Evolutionary conservation across 2,888 invertebrate genomes (phyloP).

Genomic region (Drosophila acutilabella): DNA sequence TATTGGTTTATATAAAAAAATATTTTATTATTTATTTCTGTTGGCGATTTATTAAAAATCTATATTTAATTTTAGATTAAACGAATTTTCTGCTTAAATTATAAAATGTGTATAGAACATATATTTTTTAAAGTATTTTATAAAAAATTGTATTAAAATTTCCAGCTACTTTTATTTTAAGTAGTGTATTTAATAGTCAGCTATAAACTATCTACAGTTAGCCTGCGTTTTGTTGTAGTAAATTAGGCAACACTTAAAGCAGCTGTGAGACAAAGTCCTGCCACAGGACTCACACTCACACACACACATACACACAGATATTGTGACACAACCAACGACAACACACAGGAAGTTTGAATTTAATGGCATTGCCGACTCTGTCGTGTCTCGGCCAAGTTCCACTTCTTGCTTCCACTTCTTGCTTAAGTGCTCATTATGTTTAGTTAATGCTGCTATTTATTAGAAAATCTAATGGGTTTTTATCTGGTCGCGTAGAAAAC

Average conservation of each 20-base stretch:
- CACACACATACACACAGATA: constrained; percentile 36
- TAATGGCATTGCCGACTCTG: constrained; percentile 55
- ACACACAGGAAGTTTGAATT: constrained; percentile 65
- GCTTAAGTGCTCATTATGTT: constrained; percentile 80
- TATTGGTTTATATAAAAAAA: too few species aligned
- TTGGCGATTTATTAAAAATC: too few species aligned
- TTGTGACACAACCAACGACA: neutral
- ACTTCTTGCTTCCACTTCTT: constrained; percentile 4
- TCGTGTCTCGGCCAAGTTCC: constrained; percentile 1
- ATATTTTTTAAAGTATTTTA: neutral
- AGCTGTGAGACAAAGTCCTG: constrained; percentile 50
- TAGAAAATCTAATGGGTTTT: constrained; percentile 76
- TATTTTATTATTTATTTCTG: too few species aligned
- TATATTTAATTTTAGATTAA: too few species aligned
- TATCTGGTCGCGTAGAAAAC: constrained; percentile 48
- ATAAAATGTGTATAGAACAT: too few species aligned
- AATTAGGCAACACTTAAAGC: constrained; percentile 76
- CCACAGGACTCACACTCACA: constrained; percentile 41
- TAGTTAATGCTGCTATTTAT: constrained; percentile 77
- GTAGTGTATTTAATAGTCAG: constrained; percentile 10
- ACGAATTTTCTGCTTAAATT: too few species aligned
- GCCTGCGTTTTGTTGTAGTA: constrained; percentile 50
- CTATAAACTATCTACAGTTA: too few species aligned
- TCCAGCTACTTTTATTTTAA: too few species aligned
- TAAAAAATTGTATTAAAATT: neutral